Evolutionary conservation across 1,140 invertebrate species (phyloP).

Genomic region (Drosophila willistoni): DNA sequence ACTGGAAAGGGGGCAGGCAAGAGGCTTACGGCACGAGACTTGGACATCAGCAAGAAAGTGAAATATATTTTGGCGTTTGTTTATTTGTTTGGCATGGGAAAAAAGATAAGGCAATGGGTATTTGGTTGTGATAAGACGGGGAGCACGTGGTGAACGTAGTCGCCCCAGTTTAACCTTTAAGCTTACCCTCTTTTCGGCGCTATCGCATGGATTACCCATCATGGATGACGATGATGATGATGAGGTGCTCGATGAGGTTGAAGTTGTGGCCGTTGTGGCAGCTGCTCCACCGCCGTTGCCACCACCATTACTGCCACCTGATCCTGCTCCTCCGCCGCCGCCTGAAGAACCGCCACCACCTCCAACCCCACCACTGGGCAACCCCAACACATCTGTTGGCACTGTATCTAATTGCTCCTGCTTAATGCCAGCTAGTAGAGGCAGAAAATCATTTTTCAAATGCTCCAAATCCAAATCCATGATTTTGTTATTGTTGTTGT

Average conservation of each 20-base stretch:
- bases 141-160: constrained; percentile 43
- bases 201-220: constrained; percentile 79
- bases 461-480: constrained; percentile 82
- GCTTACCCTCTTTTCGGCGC: constrained; percentile 80
- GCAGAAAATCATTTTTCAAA: constrained; percentile 79
- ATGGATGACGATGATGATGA: constrained; percentile 39
- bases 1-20: constrained; percentile 20
- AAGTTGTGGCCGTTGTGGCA: constrained; percentile 66
- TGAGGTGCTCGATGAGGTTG: constrained; percentile 67
- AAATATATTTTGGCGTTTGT: constrained; percentile 59
- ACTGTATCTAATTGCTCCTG: constrained; percentile 78
- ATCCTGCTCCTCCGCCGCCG: constrained; percentile 26
- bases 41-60: constrained; percentile 64
- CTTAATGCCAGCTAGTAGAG: constrained; percentile 74
- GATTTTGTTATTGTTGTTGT: constrained; percentile 24
- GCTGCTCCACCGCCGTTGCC: constrained; percentile 28
- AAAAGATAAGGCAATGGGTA: constrained; percentile 47
- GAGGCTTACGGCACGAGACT: constrained; percentile 64
- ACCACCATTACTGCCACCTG: background rate
- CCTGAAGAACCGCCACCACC: constrained; percentile 1
- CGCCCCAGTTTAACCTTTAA: constrained; percentile 17
- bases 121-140: constrained; percentile 13
- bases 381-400: constrained; percentile 51
- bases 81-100: constrained; percentile 51
- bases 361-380: background rate